Conservation (phyloP, 2,113 vertebrate genomes). For the Panthera uncia region DNA sequence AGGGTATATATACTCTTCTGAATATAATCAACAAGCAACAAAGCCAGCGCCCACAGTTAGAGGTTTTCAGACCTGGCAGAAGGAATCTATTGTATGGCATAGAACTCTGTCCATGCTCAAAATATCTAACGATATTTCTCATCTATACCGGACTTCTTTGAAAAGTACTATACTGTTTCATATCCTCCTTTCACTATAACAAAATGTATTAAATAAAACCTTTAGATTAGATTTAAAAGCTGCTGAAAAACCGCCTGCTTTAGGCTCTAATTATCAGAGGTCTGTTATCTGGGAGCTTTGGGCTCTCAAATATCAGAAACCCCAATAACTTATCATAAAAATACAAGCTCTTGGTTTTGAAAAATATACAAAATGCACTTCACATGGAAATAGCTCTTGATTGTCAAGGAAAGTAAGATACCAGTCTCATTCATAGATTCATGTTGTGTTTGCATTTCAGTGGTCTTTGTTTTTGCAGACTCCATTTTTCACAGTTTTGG, state of each 20-base stretch:
- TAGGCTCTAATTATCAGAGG: constrained; percentile 54
- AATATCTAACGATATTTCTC: constrained; percentile 84
- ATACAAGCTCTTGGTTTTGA: constrained; percentile 83
- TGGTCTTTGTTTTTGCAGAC: constrained; percentile 86
- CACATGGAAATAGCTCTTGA: constrained; percentile 80
- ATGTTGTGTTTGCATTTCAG: constrained; percentile 81
- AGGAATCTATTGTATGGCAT: constrained; percentile 52
- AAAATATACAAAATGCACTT: constrained; percentile 84
- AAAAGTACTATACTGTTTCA: constrained; percentile 64
- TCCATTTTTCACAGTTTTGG: constrained; percentile 89
- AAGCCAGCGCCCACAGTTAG: constrained; percentile 48
- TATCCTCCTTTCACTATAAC: constrained; percentile 51
- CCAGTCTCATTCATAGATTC: constrained; percentile 46
- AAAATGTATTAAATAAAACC: constrained; percentile 46
- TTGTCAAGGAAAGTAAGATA: constrained; percentile 84
- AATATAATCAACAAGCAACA: neutral
- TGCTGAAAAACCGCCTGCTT: constrained; percentile 49
- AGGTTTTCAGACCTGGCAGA: constrained; percentile 31
- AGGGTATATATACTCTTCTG: constrained; percentile 29
- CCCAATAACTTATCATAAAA: constrained; percentile 87
- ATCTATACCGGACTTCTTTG: constrained; percentile 75
- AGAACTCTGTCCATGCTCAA: constrained; percentile 78
- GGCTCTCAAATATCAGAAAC: constrained; percentile 74
- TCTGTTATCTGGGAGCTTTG: neutral
- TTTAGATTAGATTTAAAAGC: constrained; percentile 54